Conservation (phyloP, 2,797 vertebrate genomes). For the Hypotaenidia okinawae region DNA sequence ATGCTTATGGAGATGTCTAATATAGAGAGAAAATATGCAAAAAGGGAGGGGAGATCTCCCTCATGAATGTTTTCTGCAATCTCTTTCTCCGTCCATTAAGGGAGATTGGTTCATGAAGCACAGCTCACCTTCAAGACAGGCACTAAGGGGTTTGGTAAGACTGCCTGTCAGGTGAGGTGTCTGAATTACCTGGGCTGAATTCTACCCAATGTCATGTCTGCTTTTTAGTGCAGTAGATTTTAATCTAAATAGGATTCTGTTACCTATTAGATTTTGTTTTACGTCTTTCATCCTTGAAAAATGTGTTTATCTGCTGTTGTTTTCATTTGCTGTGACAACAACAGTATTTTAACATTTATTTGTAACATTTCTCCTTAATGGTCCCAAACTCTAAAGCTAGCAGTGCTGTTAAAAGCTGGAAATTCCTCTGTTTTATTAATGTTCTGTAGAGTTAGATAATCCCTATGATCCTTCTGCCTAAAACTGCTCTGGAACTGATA, state of each 20-base stretch:
- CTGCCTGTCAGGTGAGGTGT: background rate
- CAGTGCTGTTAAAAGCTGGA: background rate
- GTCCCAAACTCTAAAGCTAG: background rate
- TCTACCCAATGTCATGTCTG: background rate
- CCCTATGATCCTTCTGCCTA: background rate
- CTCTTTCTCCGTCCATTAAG: background rate
- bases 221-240: background rate
- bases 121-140: background rate
- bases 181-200: background rate
- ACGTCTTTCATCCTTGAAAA: background rate
- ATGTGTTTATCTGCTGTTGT: background rate
- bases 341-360: background rate
- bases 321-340: slow-evolving; percentile 20
- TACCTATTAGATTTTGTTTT: background rate
- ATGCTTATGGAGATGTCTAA: background rate
- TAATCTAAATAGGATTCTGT: background rate
- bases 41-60: background rate
- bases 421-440: slow-evolving; percentile 37
- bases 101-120: background rate
- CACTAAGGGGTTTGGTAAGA: background rate
- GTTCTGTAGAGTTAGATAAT: slow-evolving; percentile 28
- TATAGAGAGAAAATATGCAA: background rate
- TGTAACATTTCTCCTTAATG: slow-evolving; percentile 3
- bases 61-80: background rate
- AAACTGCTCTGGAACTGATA: slow-evolving; percentile 33